Percentiles rank a stretch among this genome's conserved stretches.
Conservation (phyloP, 2,888 invertebrate species). For the Agapetus fuscipes region DNA sequence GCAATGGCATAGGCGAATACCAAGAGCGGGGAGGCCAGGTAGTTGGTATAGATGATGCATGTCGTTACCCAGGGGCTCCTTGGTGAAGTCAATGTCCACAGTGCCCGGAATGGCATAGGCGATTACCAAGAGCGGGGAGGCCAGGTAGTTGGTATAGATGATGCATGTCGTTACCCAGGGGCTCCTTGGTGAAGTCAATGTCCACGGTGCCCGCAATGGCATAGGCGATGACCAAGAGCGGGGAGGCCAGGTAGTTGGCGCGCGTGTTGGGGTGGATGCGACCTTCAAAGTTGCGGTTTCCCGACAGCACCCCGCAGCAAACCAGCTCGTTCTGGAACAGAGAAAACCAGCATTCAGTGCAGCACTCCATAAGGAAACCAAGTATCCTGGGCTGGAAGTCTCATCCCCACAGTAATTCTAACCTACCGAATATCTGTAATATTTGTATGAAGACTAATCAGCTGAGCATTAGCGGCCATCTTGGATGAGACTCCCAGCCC, state of each 20-base stretch:
- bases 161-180: constrained; percentile 61
- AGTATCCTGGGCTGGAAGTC: too few relatives aligned
- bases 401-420: too few relatives aligned
- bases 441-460: too few relatives aligned
- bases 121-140: constrained; percentile 93
- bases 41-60: constrained; percentile 90
- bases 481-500: too few relatives aligned
- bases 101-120: constrained; percentile 96
- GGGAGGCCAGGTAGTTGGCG: constrained; percentile 97
- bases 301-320: constrained; percentile 92
- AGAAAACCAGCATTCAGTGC: too few relatives aligned
- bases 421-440: too few relatives aligned
- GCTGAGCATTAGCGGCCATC: too few relatives aligned
- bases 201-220: constrained; percentile 92
- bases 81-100: constrained; percentile 90
- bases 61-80: constrained; percentile 64
- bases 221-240: constrained; percentile 93
- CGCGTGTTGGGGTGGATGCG: constrained; percentile 94
- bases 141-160: constrained; percentile 94
- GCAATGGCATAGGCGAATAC: constrained; percentile 97
- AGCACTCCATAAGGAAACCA: too few relatives aligned
- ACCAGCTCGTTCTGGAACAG: constrained; percentile 72
- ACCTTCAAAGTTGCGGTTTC: constrained; percentile 97
- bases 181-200: constrained; percentile 89
- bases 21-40: constrained; percentile 91